Evolutionary conservation across 2,113 vertebrate species (phyloP).

Genomic region (Psophia crepitans): DNA sequence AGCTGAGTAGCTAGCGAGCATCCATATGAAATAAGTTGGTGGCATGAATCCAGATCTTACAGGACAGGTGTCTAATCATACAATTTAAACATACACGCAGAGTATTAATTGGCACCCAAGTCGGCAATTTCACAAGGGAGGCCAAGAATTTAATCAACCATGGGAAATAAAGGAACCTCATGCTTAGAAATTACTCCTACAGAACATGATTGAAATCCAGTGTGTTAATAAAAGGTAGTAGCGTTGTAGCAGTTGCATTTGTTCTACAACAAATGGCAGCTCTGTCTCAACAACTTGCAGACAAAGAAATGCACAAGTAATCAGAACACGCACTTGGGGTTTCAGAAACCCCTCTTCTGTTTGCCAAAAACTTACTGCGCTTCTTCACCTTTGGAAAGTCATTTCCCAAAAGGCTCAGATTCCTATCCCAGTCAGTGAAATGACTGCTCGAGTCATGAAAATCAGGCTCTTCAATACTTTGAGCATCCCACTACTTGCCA

Average conservation of each 20-base stretch:
- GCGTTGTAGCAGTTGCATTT: neutral
- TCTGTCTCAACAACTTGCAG: neutral
- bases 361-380: neutral
- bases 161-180: constrained; percentile 22
- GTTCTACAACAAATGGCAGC: neutral
- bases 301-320: neutral
- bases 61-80: constrained; percentile 56
- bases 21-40: neutral
- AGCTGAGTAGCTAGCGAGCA: neutral
- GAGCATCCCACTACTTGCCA: neutral
- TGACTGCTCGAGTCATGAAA: neutral
- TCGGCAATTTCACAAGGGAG: constrained; percentile 26
- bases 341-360: neutral
- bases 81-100: constrained; percentile 11
- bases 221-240: neutral
- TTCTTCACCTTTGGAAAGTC: neutral
- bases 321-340: neutral
- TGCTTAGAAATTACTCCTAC: neutral
- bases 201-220: neutral
- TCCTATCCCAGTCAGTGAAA: neutral
- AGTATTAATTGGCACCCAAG: constrained; percentile 53
- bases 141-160: constrained; percentile 59
- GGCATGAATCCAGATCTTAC: constrained; percentile 2
- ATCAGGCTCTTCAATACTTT: neutral
- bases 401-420: neutral